phyloP scores from a whole-genome alignment of 2,888 invertebrate genomes.

The Ormyrus labotus region DNA sequence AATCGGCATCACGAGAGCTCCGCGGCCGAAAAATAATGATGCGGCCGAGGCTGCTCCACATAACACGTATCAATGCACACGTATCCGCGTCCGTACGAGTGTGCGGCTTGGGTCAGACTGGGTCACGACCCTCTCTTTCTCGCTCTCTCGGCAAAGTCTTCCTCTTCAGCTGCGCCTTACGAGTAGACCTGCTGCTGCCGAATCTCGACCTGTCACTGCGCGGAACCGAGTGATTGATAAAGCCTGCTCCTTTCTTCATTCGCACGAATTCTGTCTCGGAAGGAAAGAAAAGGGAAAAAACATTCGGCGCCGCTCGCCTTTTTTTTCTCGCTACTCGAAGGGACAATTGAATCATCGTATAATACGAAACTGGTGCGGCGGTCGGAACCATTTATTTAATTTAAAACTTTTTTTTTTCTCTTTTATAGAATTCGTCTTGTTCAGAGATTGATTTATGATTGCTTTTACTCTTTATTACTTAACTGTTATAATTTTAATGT shows the following conservation, averaged over 20 bases:
- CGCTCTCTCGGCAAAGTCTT: slow-evolving; percentile 22
- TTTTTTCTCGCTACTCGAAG: background rate
- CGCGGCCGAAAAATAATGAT: slow-evolving; percentile 68
- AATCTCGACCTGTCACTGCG: slow-evolving; percentile 70
- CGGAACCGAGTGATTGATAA: slow-evolving; percentile 68
- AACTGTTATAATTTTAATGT: too few species aligned
- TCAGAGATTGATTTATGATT: background rate
- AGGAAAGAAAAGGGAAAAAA: slow-evolving; percentile 8
- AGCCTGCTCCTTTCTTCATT: slow-evolving; percentile 64
- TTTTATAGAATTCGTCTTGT: background rate
- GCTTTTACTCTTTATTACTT: background rate
- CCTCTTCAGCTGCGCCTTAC: slow-evolving; percentile 42
- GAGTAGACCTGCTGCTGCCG: slow-evolving; percentile 65
- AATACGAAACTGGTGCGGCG: background rate
- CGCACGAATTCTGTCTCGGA: slow-evolving; percentile 52
- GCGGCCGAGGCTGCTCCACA: slow-evolving; percentile 36
- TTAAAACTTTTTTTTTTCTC: too few species aligned
- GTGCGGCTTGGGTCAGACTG: slow-evolving; percentile 16
- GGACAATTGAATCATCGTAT: slow-evolving; percentile 48
- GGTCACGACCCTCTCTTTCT: slow-evolving; percentile 34
- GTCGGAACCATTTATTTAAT: background rate
- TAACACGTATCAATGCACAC: slow-evolving; percentile 65
- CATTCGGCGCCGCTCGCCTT: background rate
- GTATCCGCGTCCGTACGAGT: slow-evolving; percentile 40
- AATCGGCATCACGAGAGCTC: slow-evolving; percentile 62